Percentiles rank a stretch among this genome's conserved stretches.
Evolutionary conservation across 1,140 invertebrate species (phyloP).

Genomic region (Drosophila pachea): DNA sequence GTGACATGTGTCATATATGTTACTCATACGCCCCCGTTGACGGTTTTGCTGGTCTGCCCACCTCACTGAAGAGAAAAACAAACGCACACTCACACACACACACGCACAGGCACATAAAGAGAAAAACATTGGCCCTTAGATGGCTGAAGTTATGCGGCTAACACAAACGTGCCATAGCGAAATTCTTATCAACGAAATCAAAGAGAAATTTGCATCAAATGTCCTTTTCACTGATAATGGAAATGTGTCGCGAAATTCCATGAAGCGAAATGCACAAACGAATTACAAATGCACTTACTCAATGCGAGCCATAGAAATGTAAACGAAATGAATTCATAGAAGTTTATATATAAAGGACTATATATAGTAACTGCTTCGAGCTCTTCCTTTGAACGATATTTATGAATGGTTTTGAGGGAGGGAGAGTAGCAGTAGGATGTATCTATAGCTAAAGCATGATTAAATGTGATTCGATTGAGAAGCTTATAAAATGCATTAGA

Average conservation of each 20-base stretch:
- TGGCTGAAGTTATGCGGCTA: conserved; percentile 5
- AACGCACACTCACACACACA: neutral
- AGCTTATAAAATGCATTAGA: too few species aligned
- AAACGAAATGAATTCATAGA: neutral
- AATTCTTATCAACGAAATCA: conserved; percentile 30
- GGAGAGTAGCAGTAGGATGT: too few species aligned
- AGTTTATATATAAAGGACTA: neutral
- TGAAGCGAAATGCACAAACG: conserved; percentile 1
- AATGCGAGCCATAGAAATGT: neutral
- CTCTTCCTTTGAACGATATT: too few species aligned
- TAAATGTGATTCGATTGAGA: too few species aligned
- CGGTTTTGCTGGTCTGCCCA: conserved; percentile 11
- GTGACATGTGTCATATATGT: conserved; percentile 60
- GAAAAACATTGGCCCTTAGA: conserved; percentile 7
- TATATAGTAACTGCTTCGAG: neutral
- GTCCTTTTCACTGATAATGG: conserved; percentile 16
- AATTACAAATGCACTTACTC: conserved; percentile 9
- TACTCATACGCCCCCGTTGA: conserved; percentile 40
- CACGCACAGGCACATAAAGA: neutral
- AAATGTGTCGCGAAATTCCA: conserved; percentile 10
- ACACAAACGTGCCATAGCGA: conserved; percentile 5
- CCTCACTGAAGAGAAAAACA: neutral
- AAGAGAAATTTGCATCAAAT: conserved; percentile 34
- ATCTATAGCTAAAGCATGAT: too few species aligned
- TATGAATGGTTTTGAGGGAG: too few species aligned